Base-by-base conservation (phyloP, 2,888 invertebrate species). In the Tetranychus piercei region DNA sequence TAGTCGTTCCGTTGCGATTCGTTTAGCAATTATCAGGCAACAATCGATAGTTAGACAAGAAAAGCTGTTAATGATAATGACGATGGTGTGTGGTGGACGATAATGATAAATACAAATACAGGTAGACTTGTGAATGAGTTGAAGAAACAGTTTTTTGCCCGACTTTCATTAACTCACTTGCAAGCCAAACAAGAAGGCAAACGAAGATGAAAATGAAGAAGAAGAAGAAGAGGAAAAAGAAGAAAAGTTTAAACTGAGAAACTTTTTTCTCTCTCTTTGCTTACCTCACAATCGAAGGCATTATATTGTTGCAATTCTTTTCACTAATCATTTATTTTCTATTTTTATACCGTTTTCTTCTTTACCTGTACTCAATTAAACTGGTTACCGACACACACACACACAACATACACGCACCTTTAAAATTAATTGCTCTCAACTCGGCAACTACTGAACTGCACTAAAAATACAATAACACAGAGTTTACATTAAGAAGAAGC, bases 401-500 rank as follows among this genome's bases (percentile, higher is more conserved):
- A 3, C 34, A 55, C 67, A 67, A 22, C 67, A 23, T 69, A 11
- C 11, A 69, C 69, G 20, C 34, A 66, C 66, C 66, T 20, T 66
- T 66, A 18, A 23, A 69, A 23, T 69, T 18, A 22, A 69, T 69
- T 69, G 69, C 20, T 20, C 3, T 69, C 11, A 69, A 65, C 65
- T n/a, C 65, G 65, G 15, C n/a, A n/a, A 55, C 15, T 15, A 55
- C 55, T 55, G 15, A 55, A 15, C 55, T 55, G 9, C 66, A 20
- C 20, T 69, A 20, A 23, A 5, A n/a, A 11, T 11, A 20, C 8
- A 11, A 69, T 69, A 18, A 1, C 7, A 74, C 74, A 79, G 79
- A 70, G 76, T 76, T 20, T 79, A 79, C 73, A 79, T 79, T 71
- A 79, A 79, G 75, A 79, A 79, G 66, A 77, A 77, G 72, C 77